These are phyloP conservation scores for Amblyopsis rosae DNA, from an alignment of 2,113 vertebrate genomes.

Conservation along the genomic window DNA sequence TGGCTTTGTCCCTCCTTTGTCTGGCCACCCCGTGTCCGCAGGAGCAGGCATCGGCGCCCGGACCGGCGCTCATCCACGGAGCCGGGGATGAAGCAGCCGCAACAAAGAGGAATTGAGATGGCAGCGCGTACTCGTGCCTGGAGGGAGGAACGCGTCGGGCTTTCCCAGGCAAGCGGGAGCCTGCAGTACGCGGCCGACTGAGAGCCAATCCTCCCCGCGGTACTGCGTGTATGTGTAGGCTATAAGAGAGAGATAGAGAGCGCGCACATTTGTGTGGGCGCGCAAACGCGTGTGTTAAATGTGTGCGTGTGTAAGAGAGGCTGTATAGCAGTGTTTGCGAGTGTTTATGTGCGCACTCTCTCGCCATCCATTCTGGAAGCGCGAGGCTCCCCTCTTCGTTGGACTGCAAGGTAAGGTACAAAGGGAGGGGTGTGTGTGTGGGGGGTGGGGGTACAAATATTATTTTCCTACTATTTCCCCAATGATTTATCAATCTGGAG, in stretches of 20 bases:
- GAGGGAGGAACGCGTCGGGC: slow-evolving; percentile 78
- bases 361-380: slow-evolving; percentile 69
- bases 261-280: slow-evolving; percentile 47
- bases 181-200: slow-evolving; percentile 75
- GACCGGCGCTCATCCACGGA: slow-evolving; percentile 60
- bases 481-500: slow-evolving; percentile 48
- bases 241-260: slow-evolving; percentile 35
- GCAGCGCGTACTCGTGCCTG: slow-evolving; percentile 71
- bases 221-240: slow-evolving; percentile 21
- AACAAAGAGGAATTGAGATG: slow-evolving; percentile 79
- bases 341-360: slow-evolving; percentile 57
- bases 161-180: slow-evolving; percentile 80
- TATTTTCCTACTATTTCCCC: slow-evolving; percentile 18
- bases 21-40: slow-evolving; percentile 39
- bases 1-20: slow-evolving; percentile 61
- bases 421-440: slow-evolving; percentile 4
- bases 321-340: slow-evolving; percentile 37
- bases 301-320: slow-evolving; percentile 39
- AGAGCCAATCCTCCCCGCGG: slow-evolving; percentile 64
- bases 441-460: slow-evolving; percentile 12
- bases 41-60: slow-evolving; percentile 56
- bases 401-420: slow-evolving; percentile 76
- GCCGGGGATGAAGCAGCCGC: slow-evolving; percentile 68
- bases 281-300: slow-evolving; percentile 35
- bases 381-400: slow-evolving; percentile 70